These are phyloP conservation scores for Psilopogon haemacephalus DNA, from an alignment of 2,113 vertebrate genomes.

Conservation along the genomic window DNA sequence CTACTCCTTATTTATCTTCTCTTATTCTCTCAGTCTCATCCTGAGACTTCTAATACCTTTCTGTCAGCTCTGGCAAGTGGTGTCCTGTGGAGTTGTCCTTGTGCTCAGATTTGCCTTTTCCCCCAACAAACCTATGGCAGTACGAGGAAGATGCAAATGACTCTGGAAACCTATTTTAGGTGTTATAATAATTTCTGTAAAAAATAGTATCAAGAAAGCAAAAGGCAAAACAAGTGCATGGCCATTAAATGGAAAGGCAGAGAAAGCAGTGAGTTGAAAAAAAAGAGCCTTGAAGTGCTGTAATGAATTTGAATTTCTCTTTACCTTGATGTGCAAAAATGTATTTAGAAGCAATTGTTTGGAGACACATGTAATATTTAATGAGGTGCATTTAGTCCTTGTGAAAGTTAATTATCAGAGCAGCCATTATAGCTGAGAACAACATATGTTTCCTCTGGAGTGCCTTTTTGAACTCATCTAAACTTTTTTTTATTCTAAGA, in stretches of 20 bases:
- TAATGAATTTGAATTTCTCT: neutral
- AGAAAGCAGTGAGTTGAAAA: neutral
- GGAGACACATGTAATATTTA: constrained; percentile 1
- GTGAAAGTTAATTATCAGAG: constrained; percentile 43
- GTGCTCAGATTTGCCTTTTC: neutral
- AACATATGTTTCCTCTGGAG: constrained; percentile 37
- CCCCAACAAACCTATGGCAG: neutral
- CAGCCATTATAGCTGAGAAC: neutral
- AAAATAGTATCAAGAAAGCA: neutral
- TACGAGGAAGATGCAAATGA: neutral
- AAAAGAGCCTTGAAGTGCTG: neutral
- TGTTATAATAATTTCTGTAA: neutral
- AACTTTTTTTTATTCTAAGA: neutral
- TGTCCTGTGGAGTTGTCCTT: neutral
- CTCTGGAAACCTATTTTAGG: neutral
- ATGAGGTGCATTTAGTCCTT: constrained; percentile 1
- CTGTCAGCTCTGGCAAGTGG: neutral
- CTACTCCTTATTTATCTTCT: rapidly evolving
- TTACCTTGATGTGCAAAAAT: neutral
- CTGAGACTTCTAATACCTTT: neutral
- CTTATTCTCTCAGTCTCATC: neutral
- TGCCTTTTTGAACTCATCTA: constrained; percentile 9
- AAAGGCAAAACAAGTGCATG: neutral
- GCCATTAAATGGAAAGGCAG: neutral
- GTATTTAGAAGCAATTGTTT: neutral